Conservation (phyloP, 2,888 invertebrate genomes). For the Barypeithes pellucidus region DNA sequence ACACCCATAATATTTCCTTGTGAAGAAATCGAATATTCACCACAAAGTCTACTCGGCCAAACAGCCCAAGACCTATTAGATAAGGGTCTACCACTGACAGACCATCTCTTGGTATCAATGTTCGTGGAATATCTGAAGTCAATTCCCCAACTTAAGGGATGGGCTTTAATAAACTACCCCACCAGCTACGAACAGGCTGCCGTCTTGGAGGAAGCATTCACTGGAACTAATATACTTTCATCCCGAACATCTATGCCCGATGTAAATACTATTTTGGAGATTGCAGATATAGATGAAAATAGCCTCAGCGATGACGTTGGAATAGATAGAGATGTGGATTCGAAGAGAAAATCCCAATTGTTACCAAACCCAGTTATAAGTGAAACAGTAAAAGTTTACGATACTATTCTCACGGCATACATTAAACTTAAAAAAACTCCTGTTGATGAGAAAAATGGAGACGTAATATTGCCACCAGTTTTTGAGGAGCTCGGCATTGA, state of each 20-base stretch:
- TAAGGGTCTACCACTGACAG: slow-evolving; percentile 71
- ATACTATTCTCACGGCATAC: slow-evolving; percentile 76
- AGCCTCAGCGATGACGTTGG: slow-evolving; percentile 50
- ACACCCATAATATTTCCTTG: slow-evolving; percentile 76
- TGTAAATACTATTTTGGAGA: slow-evolving; percentile 58
- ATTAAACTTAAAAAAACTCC: slow-evolving; percentile 71
- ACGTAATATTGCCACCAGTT: slow-evolving; percentile 61
- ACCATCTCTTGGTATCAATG: slow-evolving; percentile 74
- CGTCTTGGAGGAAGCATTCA: slow-evolving; percentile 75
- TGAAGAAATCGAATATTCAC: slow-evolving; percentile 73
- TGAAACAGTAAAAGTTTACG: slow-evolving; percentile 67
- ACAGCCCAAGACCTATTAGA: slow-evolving; percentile 74
- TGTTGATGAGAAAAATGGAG: slow-evolving; percentile 70
- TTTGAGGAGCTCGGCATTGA: slow-evolving; percentile 67
- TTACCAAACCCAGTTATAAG: slow-evolving; percentile 71
- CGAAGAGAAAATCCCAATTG: slow-evolving; percentile 70
- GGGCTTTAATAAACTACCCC: slow-evolving; percentile 80
- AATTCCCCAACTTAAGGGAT: slow-evolving; percentile 69
- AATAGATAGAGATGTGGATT: slow-evolving; percentile 64
- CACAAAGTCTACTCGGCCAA: slow-evolving; percentile 74
- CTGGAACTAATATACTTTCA: slow-evolving; percentile 70
- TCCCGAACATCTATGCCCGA: slow-evolving; percentile 61
- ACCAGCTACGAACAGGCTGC: slow-evolving; percentile 74
- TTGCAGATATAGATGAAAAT: slow-evolving; percentile 57
- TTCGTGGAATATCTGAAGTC: slow-evolving; percentile 76